A percentile compares a stretch with the other conserved stretches of the same genome.
Evolutionary conservation across 1,140 invertebrate genomes (phyloP).

Genomic region (Chironomus striatipennis): DNA sequence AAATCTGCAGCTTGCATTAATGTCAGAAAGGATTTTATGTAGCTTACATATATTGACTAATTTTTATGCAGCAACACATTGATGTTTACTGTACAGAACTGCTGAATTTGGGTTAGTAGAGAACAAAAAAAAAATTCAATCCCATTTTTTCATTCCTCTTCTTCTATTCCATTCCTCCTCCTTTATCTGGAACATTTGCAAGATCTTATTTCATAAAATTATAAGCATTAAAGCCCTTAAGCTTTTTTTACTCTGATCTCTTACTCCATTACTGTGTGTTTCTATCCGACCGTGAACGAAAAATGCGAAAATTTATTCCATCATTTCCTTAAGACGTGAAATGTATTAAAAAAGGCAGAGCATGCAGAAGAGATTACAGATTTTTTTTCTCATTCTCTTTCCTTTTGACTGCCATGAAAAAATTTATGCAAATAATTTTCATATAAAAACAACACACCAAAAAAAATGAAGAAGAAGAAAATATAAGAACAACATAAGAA

Average conservation of each 20-base stretch:
- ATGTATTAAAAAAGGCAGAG: slow-evolving; percentile 12
- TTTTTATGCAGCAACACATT: neutral
- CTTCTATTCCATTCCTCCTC: no score
- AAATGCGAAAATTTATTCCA: slow-evolving; percentile 13
- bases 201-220: no score
- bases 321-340: slow-evolving; percentile 12
- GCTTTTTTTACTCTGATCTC: no score
- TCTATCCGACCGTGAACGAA: neutral
- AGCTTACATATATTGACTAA: neutral
- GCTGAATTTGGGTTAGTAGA: neutral
- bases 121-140: neutral
- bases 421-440: slow-evolving; percentile 10
- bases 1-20: neutral
- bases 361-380: slow-evolving; percentile 12
- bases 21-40: neutral
- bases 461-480: neutral
- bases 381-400: neutral
- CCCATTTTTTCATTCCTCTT: neutral
- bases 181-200: no score
- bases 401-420: slow-evolving; percentile 3
- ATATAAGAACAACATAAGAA: neutral
- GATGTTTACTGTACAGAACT: neutral
- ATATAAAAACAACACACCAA: neutral
- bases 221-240: no score
- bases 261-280: no score